phyloP scores from a whole-genome alignment of 2,113 vertebrate species.

The Emydura subglobosa region DNA sequence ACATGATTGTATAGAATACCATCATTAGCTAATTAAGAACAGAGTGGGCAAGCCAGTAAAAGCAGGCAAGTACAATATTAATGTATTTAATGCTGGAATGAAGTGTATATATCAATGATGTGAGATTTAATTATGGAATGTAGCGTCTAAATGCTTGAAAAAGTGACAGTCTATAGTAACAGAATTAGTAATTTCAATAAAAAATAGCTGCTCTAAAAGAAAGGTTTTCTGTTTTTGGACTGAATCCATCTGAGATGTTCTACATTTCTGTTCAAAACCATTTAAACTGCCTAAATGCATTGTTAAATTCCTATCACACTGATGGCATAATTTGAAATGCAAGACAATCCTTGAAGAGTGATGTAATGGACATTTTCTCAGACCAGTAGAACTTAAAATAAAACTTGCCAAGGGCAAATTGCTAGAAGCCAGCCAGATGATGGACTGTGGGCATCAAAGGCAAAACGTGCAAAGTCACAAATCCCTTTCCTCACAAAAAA shows the following conservation, averaged over 20 bases:
- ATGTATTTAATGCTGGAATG: constrained; percentile 58
- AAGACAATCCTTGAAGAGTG: not conserved
- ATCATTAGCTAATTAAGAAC: constrained; percentile 62
- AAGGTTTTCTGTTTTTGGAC: constrained; percentile 47
- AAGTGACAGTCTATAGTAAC: constrained; percentile 56
- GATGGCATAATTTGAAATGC: constrained; percentile 48
- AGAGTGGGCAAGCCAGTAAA: constrained; percentile 47
- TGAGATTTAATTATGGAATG: constrained; percentile 60
- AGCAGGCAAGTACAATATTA: constrained; percentile 56
- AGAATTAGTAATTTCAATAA: constrained; percentile 67
- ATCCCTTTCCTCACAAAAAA: not conserved
- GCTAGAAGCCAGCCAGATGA: not conserved
- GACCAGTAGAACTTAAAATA: not conserved
- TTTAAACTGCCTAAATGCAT: constrained; percentile 46
- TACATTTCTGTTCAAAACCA: constrained; percentile 6
- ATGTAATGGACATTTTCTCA: constrained; percentile 23
- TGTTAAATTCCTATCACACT: constrained; percentile 24
- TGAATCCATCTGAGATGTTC: constrained; percentile 35
- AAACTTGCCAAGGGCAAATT: not conserved
- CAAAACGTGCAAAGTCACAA: not conserved
- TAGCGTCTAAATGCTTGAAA: constrained; percentile 65
- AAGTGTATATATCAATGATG: constrained; percentile 54
- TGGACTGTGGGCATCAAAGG: accelerated
- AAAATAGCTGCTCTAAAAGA: constrained; percentile 54
- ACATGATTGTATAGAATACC: constrained; percentile 34